Base-by-base conservation (phyloP, 2,797 vertebrate genomes). In the Melanotaenia nigrans region DNA sequence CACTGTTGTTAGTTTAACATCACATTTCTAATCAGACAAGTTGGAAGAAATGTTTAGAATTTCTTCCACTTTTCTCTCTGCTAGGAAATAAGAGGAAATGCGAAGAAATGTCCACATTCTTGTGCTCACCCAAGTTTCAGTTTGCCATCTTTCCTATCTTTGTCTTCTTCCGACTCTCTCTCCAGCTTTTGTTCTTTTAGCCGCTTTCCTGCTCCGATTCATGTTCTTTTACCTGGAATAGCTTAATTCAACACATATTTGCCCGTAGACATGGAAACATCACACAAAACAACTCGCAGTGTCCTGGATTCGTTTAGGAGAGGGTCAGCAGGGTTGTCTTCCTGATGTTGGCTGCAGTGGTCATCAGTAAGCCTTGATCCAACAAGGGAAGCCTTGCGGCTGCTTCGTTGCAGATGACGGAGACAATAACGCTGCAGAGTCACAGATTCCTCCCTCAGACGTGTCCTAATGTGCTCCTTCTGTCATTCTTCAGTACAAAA, bases 201-300 rank as follows among this genome's bases (percentile, higher is more conserved):
- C 32, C 1, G 32, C 32, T 32, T 32, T 32, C 32, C 32, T 32
- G 35, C 35, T 36, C 35, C 8, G 35, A 36, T 36, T 11, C 35
- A 36, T 36, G 35, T 68, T 77, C 68, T 70, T 65, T 78, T 77
- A 87, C 77, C 79, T 83, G 68, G 75, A 83, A 73, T 47, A 51
- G 71, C 24, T 63, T 55, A 72, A 78, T 55, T 20, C 38, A 61
- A 71, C 62, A 62, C 61, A 54, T 70, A 60, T 18, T 16, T 18
- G 13, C 40, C 16, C 3, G 13, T 42, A 18, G 40, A 42, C 40
- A 45, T 18, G 42, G 18, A 20, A 45, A 45, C 42, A 20, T 38
- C 36, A 38, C 36, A 38, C 8, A 38, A 38, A 38, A 38, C 42
- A 20, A 11, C 35, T 45, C 16, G 5, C 42, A n/a, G 57, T 55